Percentiles rank a stretch among this genome's conserved stretches.
Conservation (phyloP, 2,888 invertebrate species). For the Choreutis nemorana region DNA sequence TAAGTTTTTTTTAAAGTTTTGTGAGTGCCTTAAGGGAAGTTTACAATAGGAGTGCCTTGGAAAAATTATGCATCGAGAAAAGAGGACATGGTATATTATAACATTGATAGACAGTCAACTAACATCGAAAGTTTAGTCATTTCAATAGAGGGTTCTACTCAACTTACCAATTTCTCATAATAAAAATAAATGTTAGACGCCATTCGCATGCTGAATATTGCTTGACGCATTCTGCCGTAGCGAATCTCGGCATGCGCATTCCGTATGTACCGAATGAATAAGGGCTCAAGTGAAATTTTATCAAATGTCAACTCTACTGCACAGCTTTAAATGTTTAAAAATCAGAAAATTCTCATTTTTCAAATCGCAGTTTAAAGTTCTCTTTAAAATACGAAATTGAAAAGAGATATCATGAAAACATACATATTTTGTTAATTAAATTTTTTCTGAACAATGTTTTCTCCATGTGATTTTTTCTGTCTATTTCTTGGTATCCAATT, state of each 20-base stretch:
- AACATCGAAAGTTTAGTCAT: constrained; percentile 6
- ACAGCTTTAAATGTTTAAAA: not conserved
- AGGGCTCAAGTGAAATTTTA: constrained; percentile 18
- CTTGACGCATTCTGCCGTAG: constrained; percentile 40
- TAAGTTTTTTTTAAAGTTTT: no score
- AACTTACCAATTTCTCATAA: constrained; percentile 31
- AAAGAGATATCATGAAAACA: no score
- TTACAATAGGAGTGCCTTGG: no score
- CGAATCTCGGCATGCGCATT: constrained; percentile 39
- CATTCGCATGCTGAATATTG: constrained; percentile 27
- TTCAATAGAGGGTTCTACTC: constrained; percentile 23
- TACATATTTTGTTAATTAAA: no score
- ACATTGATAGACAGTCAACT: not conserved
- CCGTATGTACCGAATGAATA: constrained; percentile 16
- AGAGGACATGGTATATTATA: not conserved
- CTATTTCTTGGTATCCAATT: no score
- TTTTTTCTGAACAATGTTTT: no score
- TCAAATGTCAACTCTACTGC: constrained; percentile 1
- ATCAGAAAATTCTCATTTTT: no score
- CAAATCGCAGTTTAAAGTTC: no score
- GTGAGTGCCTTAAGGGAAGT: no score
- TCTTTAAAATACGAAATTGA: no score
- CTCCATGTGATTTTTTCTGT: no score
- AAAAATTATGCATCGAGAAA: not conserved
- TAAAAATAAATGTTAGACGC: constrained; percentile 19